Evolutionary conservation across 2,888 invertebrate genomes (phyloP), one percentile per base, ranked within the genome.

Genomic region (Melinaea marsaeus): DNA sequence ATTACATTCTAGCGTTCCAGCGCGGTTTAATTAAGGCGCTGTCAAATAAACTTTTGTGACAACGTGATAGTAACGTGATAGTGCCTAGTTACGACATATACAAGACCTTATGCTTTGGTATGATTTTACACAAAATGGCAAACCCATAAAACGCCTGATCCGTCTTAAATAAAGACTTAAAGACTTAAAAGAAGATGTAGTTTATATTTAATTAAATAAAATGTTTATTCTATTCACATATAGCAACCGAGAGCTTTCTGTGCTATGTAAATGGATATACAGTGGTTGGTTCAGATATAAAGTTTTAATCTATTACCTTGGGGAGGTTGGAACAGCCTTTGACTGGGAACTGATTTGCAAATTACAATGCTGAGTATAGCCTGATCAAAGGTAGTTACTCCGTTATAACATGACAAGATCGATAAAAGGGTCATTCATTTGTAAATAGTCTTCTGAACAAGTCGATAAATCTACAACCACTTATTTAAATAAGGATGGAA

Each of bases 261-360:
- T 42, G 3, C 3, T 6, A 42, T 7, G 2, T 42, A 42, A 42
- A 9, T 42, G 1, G 9, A 3, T 42, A 42, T 42, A 11, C 42
- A 42, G 42, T 37, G 37, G 9, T 32, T 11, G 51, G 22, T 32
- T 6, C 51, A 51, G 51, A 51, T 9, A 32, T 51, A 13, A 51
- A 42, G 9, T 51, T 22, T 22, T 51, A 51, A 32, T 51, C 32
- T 51, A 51, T 51, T 51, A 51, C 0, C 9, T 51, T 4, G 32
- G 4, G 7, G 2, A 51, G 7, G 2, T 6, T 51, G 48, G 9
- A 51, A 51, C 9, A 5, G 51, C 51, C 48, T 51, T 51, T 69
- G 71, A 71, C 69, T 68, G 70, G 62, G 62, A 63, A 60, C 62
- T 66, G 69, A 73, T 71, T 73, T 70, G 67, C 70, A 69, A 71